Percentiles rank a stretch among this genome's conserved stretches.
These are phyloP conservation scores for Halictus rubicundus DNA, from an alignment of 1,140 invertebrate genomes.

Conservation along the genomic window DNA sequence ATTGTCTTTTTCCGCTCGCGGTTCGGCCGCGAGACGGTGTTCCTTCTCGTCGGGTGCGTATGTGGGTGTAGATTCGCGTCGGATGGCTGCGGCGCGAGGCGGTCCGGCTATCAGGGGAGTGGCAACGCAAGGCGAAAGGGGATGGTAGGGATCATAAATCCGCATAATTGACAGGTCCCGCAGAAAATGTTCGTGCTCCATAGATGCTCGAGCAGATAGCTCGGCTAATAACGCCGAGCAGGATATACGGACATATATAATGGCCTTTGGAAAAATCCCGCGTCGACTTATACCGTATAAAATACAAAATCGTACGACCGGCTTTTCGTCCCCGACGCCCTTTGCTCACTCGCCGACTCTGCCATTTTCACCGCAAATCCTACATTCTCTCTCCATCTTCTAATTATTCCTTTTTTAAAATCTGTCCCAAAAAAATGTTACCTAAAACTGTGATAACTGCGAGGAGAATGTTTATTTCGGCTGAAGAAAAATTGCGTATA, in stretches of 20 bases:
- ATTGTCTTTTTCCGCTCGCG: neutral
- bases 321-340: neutral
- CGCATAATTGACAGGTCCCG: constrained; percentile 73
- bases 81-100: too few species aligned
- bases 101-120: neutral
- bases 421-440: too few species aligned
- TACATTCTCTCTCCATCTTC: too few species aligned
- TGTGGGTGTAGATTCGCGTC: constrained; percentile 53
- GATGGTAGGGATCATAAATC: constrained; percentile 68
- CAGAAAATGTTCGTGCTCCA: constrained; percentile 57
- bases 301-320: constrained; percentile 25
- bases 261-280: constrained; percentile 40
- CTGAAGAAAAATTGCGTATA: too few species aligned
- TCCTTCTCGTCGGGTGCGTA: neutral
- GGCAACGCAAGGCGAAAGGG: neutral
- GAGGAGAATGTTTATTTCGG: too few species aligned
- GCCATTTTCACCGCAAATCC: too few species aligned
- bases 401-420: too few species aligned
- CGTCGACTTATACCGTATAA: constrained; percentile 15
- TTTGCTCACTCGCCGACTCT: too few species aligned
- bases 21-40: constrained; percentile 21
- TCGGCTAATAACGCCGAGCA: constrained; percentile 55
- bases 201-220: constrained; percentile 62
- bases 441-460: too few species aligned
- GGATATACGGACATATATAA: constrained; percentile 55